Conservation (phyloP, 2,888 invertebrate species). For the Idaea biselata region DNA sequence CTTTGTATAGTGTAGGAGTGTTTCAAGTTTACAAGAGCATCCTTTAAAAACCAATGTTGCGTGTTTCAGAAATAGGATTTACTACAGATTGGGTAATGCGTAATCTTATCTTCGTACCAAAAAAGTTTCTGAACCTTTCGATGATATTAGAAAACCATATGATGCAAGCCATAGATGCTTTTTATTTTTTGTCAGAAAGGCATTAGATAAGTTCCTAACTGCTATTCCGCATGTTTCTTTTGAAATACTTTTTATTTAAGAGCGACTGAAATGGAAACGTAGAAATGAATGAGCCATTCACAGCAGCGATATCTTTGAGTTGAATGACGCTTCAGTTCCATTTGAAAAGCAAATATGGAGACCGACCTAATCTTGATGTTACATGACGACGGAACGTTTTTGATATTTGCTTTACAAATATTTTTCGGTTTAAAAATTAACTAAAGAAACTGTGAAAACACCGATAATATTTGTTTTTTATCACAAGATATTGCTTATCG, state of each 20-base stretch:
- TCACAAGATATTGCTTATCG: no score
- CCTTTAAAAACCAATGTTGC: conserved; percentile 73
- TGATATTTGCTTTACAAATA: conserved; percentile 38
- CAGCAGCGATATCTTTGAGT: conserved; percentile 8
- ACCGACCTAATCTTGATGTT: conserved; percentile 38
- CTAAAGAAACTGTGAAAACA: not conserved
- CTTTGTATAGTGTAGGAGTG: conserved; percentile 72
- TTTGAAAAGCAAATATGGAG: conserved; percentile 49
- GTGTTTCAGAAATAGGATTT: conserved; percentile 74
- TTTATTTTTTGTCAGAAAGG: conserved; percentile 29
- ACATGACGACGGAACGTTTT: conserved; percentile 32
- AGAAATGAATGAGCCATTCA: conserved; percentile 48
- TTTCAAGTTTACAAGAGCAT: conserved; percentile 51
- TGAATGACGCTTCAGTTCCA: conserved; percentile 43
- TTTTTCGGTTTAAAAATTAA: conserved; percentile 14
- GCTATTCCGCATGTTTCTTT: conserved; percentile 12
- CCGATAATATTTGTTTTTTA: not conserved
- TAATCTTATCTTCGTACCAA: conserved; percentile 66
- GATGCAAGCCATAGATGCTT: conserved; percentile 28
- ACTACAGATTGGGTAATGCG: conserved; percentile 55
- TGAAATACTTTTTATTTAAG: conserved; percentile 29
- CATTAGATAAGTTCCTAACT: conserved; percentile 13
- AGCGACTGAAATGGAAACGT: conserved; percentile 38
- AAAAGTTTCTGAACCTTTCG: conserved; percentile 60
- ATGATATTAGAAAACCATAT: conserved; percentile 61